Percentiles rank a stretch among this genome's conserved stretches.
Evolutionary conservation across 2,797 vertebrate species (phyloP).

Genomic region (Myotis pilosus): DNA sequence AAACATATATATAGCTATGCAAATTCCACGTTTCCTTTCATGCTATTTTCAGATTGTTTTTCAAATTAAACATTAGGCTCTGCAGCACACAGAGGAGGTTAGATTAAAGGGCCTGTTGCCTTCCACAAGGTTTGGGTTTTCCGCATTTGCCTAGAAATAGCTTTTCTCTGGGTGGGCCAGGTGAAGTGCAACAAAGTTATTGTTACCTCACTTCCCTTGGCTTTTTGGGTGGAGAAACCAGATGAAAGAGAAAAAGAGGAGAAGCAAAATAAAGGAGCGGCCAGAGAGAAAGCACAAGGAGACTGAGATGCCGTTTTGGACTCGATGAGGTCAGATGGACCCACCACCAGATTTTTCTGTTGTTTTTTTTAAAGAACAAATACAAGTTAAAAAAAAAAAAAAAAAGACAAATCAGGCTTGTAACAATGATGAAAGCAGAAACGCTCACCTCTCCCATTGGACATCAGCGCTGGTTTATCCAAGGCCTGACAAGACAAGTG

Average conservation of each 20-base stretch:
- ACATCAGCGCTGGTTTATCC: neutral
- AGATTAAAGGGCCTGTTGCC: slow-evolving; percentile 83
- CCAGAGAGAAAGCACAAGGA: neutral
- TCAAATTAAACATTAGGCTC: slow-evolving; percentile 83
- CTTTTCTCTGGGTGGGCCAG: slow-evolving; percentile 84
- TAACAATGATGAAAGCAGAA: neutral
- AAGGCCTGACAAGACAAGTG: neutral
- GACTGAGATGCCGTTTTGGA: neutral
- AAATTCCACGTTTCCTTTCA: slow-evolving; percentile 84
- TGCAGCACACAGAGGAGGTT: slow-evolving; percentile 73
- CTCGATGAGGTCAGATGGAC: neutral
- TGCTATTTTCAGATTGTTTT: slow-evolving; percentile 84
- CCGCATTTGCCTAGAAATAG: slow-evolving; percentile 81
- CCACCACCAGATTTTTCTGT: neutral
- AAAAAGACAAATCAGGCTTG: neutral
- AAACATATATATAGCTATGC: slow-evolving; percentile 83
- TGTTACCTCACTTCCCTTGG: slow-evolving; percentile 73
- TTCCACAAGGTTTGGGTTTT: slow-evolving; percentile 80
- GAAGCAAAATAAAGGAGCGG: slow-evolving; percentile 30
- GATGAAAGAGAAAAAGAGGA: slow-evolving; percentile 65
- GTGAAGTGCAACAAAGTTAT: slow-evolving; percentile 79
- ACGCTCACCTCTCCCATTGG: neutral
- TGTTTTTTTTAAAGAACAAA: slow-evolving; percentile 34
- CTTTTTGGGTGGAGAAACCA: slow-evolving; percentile 71
- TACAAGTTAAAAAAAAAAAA: neutral